Conservation (phyloP, 1,140 invertebrate genomes). For the Zaprionus capensis region DNA sequence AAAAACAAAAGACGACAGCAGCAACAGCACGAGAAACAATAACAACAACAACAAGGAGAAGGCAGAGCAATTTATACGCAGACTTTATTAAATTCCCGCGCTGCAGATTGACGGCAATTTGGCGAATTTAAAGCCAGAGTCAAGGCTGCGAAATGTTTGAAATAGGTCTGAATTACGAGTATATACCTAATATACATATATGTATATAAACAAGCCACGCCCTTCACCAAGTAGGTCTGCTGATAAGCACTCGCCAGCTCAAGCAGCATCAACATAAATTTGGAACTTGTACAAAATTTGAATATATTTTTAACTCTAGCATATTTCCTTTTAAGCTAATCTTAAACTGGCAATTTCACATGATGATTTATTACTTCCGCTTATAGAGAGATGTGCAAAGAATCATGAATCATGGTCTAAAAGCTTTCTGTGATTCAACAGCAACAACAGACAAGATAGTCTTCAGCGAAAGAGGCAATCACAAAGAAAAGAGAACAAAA, state of each 20-base stretch:
- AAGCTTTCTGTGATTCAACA: constrained; percentile 4
- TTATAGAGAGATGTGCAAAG: constrained; percentile 3
- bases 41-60: constrained; percentile 23
- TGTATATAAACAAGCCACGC: constrained; percentile 6
- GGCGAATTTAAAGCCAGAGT: constrained; percentile 61
- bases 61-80: constrained; percentile 47
- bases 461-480: background rate
- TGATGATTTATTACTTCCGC: constrained; percentile 37
- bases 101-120: constrained; percentile 72
- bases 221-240: background rate
- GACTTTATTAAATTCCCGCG: constrained; percentile 60
- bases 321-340: background rate
- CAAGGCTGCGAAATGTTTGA: constrained; percentile 62
- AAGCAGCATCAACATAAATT: background rate
- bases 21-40: background rate
- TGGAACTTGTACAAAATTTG: background rate
- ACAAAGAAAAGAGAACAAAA: background rate
- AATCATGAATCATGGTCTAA: constrained; percentile 25
- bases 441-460: background rate
- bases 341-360: background rate
- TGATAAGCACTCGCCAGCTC: constrained; percentile 13
- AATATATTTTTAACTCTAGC: background rate
- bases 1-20: constrained; percentile 29
- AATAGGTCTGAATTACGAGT: background rate
- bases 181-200: constrained; percentile 6